phyloP scores from a whole-genome alignment of 2,113 vertebrate genomes.

The mouse (Mus musculus) region DNA sequence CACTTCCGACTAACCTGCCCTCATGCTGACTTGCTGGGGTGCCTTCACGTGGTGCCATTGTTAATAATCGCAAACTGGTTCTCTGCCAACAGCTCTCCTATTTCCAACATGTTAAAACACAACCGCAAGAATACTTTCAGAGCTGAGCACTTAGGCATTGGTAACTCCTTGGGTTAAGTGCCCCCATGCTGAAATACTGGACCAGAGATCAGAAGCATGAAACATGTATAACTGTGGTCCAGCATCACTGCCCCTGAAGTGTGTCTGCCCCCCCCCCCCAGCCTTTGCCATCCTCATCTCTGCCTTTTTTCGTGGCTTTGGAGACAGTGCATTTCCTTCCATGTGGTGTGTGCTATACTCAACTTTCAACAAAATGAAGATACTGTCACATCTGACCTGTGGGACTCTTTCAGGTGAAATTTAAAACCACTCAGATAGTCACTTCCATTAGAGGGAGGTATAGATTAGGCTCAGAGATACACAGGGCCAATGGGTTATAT shows the following conservation, averaged over 20 bases:
- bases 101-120: background rate
- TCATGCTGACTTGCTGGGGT: background rate
- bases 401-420: background rate
- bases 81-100: background rate
- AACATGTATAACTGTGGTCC: background rate
- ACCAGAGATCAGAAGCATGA: background rate
- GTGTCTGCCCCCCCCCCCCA: fast-evolving
- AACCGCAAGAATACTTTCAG: background rate
- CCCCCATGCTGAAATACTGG: background rate
- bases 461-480: background rate
- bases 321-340: background rate
- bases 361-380: background rate
- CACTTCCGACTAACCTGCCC: background rate
- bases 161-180: background rate
- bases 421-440: background rate
- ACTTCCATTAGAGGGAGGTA: background rate
- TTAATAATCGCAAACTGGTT: background rate
- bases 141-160: background rate
- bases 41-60: background rate
- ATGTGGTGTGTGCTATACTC: background rate
- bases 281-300: background rate
- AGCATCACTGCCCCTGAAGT: background rate
- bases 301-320: background rate
- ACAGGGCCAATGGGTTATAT: background rate
- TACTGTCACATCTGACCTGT: background rate